Conservation (phyloP, 2,113 vertebrate genomes). For the Cricetomys ansorgei region DNA sequence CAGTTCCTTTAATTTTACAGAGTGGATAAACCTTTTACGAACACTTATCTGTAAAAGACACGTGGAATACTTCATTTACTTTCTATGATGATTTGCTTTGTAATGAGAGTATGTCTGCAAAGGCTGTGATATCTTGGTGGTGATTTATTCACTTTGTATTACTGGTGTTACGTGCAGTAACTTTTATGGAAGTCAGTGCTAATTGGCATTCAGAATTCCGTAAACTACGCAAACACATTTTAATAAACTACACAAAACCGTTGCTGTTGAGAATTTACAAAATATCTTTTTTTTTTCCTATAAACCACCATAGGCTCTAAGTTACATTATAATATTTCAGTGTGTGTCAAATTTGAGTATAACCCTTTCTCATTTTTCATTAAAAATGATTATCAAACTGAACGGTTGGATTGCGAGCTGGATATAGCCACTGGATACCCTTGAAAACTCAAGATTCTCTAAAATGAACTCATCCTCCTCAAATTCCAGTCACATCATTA, state of each 20-base stretch:
- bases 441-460: not conserved
- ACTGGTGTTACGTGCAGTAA: not conserved
- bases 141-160: not conserved
- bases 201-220: not conserved
- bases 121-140: not conserved
- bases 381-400: not conserved
- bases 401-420: not conserved
- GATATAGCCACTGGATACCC: not conserved
- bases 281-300: not conserved
- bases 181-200: not conserved
- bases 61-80: not conserved
- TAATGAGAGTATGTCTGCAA: not conserved
- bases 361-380: not conserved
- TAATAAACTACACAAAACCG: not conserved
- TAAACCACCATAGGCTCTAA: not conserved
- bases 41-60: not conserved
- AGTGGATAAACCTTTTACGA: not conserved
- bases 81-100: not conserved
- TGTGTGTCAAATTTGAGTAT: constrained; percentile 14
- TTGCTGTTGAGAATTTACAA: not conserved
- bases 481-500: not conserved
- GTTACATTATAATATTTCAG: not conserved
- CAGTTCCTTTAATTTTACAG: constrained; percentile 6
- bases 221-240: not conserved
- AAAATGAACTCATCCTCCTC: not conserved